Percentiles rank a stretch among this genome's conserved stretches.
Conservation (phyloP, 2,888 invertebrate genomes). For the Magallana nippona region DNA sequence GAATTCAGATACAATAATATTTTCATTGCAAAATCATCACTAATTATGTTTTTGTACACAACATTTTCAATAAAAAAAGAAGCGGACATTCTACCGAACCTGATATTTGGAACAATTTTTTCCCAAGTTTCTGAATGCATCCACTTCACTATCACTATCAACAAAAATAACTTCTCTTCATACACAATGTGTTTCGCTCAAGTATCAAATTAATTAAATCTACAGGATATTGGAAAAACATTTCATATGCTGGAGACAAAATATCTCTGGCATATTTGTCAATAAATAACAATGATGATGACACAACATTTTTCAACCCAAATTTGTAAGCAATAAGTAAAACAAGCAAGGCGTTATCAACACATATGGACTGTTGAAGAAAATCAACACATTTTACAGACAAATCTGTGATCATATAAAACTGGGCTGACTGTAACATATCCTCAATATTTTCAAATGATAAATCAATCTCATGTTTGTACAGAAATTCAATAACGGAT, state of each 20-base stretch:
- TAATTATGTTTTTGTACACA: neutral
- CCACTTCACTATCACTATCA: neutral
- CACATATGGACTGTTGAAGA: neutral
- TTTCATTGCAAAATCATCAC: neutral
- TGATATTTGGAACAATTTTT: neutral
- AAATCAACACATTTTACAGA: neutral
- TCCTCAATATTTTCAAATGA: neutral
- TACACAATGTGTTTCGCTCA: neutral
- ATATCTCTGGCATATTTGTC: neutral
- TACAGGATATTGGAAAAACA: neutral
- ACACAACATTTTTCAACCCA: neutral
- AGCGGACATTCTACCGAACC: neutral
- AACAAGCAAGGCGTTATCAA: neutral
- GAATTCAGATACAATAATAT: neutral
- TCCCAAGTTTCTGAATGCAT: neutral
- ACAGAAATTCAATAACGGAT: neutral
- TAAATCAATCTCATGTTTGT: neutral
- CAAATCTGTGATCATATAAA: conserved; percentile 4
- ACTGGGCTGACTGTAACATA: neutral
- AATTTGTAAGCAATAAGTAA: neutral
- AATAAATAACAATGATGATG: neutral
- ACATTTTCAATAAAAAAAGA: conserved; percentile 1
- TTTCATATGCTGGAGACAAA: neutral
- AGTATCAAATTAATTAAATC: neutral
- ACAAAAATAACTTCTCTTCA: conserved; percentile 1